A percentile compares a stretch with the other conserved stretches of the same genome.
Evolutionary conservation across 2,888 invertebrate species (phyloP).

Genomic region (Creontiades dilutus): DNA sequence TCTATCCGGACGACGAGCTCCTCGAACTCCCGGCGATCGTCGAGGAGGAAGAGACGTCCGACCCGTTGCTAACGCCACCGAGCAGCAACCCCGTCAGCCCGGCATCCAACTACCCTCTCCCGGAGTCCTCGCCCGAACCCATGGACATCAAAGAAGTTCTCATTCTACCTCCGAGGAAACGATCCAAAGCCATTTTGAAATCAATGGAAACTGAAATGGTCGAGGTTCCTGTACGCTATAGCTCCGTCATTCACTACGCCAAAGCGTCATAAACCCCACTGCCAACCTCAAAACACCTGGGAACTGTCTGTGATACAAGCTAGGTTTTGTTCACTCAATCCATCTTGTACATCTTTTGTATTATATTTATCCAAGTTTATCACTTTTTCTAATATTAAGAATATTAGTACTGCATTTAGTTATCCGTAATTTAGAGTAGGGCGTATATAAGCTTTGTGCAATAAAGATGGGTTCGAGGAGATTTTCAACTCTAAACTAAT

Average conservation of each 20-base stretch:
- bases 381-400: conserved; percentile 56
- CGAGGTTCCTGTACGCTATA: conserved; percentile 80
- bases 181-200: conserved; percentile 87
- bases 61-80: conserved; percentile 80
- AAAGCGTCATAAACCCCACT: conserved; percentile 74
- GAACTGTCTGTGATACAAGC: conserved; percentile 68
- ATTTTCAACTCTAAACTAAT: conserved; percentile 64
- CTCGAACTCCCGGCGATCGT: conserved; percentile 74
- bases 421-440: conserved; percentile 34
- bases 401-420: conserved; percentile 61
- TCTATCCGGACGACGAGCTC: conserved; percentile 72
- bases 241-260: conserved; percentile 93
- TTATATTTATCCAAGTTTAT: conserved; percentile 54
- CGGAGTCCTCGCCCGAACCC: conserved; percentile 73
- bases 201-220: conserved; percentile 81
- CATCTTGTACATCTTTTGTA: conserved; percentile 57
- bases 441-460: conserved; percentile 67
- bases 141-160: conserved; percentile 81
- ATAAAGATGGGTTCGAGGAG: conserved; percentile 56
- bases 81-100: conserved; percentile 82
- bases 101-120: conserved; percentile 77
- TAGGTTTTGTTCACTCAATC: conserved; percentile 54
- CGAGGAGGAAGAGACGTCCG: conserved; percentile 63
- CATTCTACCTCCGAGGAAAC: conserved; percentile 88
- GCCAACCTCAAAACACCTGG: conserved; percentile 18